Evolutionary conservation across 2,888 invertebrate genomes (phyloP).

Genomic region (Euzophera pinguis): DNA sequence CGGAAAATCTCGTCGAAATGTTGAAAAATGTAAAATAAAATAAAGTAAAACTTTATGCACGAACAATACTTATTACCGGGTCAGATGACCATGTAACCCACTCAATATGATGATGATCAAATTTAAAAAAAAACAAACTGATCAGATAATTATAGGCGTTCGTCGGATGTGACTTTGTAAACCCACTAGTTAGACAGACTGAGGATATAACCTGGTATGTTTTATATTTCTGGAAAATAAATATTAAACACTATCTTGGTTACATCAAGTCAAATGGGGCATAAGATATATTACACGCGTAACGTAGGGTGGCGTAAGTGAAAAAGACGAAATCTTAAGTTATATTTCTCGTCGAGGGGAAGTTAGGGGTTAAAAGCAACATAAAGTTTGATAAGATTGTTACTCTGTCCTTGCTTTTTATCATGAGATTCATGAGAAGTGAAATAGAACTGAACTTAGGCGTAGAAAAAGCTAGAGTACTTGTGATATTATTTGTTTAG

Average conservation of each 20-base stretch:
- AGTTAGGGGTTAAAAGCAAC: constrained; percentile 12
- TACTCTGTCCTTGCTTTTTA: constrained; percentile 10
- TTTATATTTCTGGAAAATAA: neutral
- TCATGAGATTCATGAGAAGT: constrained; percentile 9
- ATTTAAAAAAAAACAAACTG: too few relatives aligned
- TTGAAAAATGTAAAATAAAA: too few relatives aligned
- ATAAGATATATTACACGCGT: neutral
- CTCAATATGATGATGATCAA: too few relatives aligned
- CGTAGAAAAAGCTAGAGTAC: neutral
- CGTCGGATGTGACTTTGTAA: too few relatives aligned
- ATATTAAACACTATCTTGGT: neutral
- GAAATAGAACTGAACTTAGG: neutral
- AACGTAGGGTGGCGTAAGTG: constrained; percentile 8
- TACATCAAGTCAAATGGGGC: neutral
- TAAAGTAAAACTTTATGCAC: too few relatives aligned
- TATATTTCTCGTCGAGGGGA: constrained; percentile 10
- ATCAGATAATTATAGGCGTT: too few relatives aligned
- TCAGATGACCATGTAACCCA: too few relatives aligned
- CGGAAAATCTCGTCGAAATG: too few relatives aligned
- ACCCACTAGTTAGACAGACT: too few relatives aligned
- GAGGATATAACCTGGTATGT: too few relatives aligned
- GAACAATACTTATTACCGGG: too few relatives aligned
- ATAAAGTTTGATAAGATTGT: constrained; percentile 15
- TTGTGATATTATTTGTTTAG: too few relatives aligned
- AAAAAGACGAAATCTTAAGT: constrained; percentile 12